Evolutionary conservation across 2,888 invertebrate genomes (phyloP).

Genomic region (Dusona sp.): DNA sequence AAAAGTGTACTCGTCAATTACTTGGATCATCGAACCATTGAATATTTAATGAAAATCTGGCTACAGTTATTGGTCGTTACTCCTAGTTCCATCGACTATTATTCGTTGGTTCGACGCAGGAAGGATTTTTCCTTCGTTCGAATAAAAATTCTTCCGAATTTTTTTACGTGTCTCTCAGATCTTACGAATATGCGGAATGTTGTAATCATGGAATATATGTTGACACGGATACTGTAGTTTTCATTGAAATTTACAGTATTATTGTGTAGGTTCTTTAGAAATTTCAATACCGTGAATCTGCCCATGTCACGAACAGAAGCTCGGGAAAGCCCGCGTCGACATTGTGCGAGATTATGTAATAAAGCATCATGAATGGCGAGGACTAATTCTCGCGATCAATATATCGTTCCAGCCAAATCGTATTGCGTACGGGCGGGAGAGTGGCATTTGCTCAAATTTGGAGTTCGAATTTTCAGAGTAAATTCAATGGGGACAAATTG

Average conservation of each 20-base stretch:
- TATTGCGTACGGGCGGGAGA: background rate
- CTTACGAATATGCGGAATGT: background rate
- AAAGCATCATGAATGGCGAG: slow-evolving; percentile 17
- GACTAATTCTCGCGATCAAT: slow-evolving; percentile 12
- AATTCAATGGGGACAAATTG: background rate
- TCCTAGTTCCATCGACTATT: too few relatives aligned
- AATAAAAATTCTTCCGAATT: background rate
- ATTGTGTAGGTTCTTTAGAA: background rate
- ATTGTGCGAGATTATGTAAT: slow-evolving; percentile 25
- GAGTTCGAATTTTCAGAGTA: background rate
- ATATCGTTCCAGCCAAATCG: background rate
- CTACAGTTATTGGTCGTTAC: background rate
- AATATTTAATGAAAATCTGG: background rate
- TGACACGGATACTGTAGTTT: background rate
- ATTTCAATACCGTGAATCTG: slow-evolving; percentile 13
- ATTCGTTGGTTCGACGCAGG: too few relatives aligned
- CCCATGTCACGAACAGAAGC: slow-evolving; percentile 42
- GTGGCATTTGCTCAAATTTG: background rate
- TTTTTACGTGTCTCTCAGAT: background rate
- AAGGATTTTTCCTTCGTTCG: background rate
- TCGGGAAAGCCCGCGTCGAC: slow-evolving; percentile 9
- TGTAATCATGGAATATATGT: background rate
- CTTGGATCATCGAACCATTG: background rate
- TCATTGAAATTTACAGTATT: background rate
- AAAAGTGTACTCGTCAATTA: too few relatives aligned